Evolutionary conservation across 2,888 invertebrate species (phyloP).

Genomic region (Euzophera pinguis): DNA sequence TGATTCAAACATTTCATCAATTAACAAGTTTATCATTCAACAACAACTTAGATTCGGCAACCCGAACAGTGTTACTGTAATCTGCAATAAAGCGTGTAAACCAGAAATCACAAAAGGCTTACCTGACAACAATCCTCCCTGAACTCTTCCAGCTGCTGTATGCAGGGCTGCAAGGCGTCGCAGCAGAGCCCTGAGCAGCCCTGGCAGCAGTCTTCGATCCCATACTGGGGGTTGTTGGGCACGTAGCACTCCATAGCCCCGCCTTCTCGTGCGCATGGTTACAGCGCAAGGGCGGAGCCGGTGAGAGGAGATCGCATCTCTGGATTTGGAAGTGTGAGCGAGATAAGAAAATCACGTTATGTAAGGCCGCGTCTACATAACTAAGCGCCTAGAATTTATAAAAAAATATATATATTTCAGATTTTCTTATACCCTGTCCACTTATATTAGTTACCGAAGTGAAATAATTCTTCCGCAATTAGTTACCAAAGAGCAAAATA

Average conservation of each 20-base stretch:
- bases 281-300: slow-evolving; percentile 56
- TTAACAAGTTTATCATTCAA: too few relatives aligned
- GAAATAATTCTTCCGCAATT: too few relatives aligned
- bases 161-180: slow-evolving; percentile 67
- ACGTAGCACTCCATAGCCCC: slow-evolving; percentile 82
- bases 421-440: too few relatives aligned
- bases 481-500: too few relatives aligned
- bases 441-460: too few relatives aligned
- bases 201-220: slow-evolving; percentile 58
- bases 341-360: slow-evolving; percentile 14
- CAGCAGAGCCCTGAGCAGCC: slow-evolving; percentile 58
- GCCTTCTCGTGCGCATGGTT: slow-evolving; percentile 57
- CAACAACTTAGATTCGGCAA: too few relatives aligned
- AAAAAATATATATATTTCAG: too few relatives aligned
- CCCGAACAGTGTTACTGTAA: too few relatives aligned
- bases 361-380: too few relatives aligned
- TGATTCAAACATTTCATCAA: too few relatives aligned
- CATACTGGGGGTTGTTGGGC: slow-evolving; percentile 85
- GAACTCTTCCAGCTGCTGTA: slow-evolving; percentile 51
- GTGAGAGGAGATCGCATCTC: slow-evolving; percentile 17
- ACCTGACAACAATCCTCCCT: slow-evolving; percentile 66
- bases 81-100: too few relatives aligned
- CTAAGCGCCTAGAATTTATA: too few relatives aligned
- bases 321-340: slow-evolving; percentile 9
- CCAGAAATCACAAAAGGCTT: background rate